phyloP scores from a whole-genome alignment of 2,888 invertebrate species.

The Timema podura region DNA sequence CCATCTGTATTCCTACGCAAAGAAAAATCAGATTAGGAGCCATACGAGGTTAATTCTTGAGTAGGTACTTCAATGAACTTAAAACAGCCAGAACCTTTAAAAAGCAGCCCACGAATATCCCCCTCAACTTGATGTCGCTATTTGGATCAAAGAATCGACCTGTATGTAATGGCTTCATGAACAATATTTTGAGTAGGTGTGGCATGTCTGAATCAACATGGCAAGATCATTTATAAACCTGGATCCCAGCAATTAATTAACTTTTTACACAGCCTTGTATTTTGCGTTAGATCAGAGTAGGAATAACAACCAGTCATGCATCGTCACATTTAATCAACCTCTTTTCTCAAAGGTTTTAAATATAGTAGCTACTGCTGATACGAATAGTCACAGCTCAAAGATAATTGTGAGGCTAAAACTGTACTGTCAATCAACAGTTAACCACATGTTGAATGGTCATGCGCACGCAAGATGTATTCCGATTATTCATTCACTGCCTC shows the following conservation, averaged over 20 bases:
- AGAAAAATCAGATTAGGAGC: not conserved
- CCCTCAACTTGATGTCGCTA: no score
- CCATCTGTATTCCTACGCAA: not conserved
- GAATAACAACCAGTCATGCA: not conserved
- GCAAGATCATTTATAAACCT: no score
- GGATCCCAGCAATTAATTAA: no score
- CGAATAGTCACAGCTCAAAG: not conserved
- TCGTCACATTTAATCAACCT: not conserved
- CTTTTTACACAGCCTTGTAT: no score
- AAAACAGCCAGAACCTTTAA: not conserved
- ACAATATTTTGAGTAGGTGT: no score
- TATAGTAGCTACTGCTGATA: not conserved
- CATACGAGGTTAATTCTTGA: not conserved
- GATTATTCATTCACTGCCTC: not conserved
- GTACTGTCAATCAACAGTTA: not conserved
- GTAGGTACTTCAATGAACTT: not conserved
- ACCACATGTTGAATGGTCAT: not conserved
- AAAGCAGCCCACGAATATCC: no score
- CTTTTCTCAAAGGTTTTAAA: not conserved
- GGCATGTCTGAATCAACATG: no score
- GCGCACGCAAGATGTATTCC: not conserved
- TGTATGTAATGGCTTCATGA: no score
- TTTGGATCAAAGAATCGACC: no score
- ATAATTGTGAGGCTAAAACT: not conserved
- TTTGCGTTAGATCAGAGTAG: no score